Evolutionary conservation across 2,797 vertebrate genomes (phyloP).

Genomic region (Gila robusta): DNA sequence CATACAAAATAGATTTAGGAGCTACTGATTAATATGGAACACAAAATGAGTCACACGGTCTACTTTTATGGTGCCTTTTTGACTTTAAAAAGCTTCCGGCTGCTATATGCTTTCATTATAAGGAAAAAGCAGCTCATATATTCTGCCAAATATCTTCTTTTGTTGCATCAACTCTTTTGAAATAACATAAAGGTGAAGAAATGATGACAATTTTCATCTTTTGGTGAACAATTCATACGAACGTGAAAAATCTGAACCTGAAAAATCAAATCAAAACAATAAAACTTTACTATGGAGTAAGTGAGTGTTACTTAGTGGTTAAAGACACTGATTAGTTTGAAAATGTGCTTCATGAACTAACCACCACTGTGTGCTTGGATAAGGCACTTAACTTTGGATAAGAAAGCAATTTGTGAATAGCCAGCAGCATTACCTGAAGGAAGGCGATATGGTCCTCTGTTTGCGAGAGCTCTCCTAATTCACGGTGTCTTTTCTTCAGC

Average conservation of each 20-base stretch:
- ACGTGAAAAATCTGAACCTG: not conserved
- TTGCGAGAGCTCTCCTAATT: conserved; percentile 73
- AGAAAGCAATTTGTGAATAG: not conserved
- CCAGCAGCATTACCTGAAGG: conserved; percentile 70
- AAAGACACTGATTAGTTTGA: not conserved
- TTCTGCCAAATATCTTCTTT: not conserved
- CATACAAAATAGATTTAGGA: not conserved
- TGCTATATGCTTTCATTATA: not conserved
- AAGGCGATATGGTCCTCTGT: conserved; percentile 78
- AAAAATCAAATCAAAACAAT: not conserved
- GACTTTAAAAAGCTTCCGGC: not conserved
- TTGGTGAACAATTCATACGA: not conserved
- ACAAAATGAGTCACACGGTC: not conserved
- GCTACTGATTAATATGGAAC: not conserved
- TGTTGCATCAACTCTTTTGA: not conserved
- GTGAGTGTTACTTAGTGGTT: not conserved
- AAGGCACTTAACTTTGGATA: not conserved
- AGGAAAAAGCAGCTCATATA: not conserved
- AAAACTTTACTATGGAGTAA: not conserved
- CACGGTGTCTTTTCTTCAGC: conserved; percentile 74
- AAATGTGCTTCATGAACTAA: not conserved
- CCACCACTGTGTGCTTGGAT: not conserved
- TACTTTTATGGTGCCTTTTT: not conserved
- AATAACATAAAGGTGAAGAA: not conserved
- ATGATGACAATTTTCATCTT: not conserved